These are phyloP conservation scores for Doris montereyensis DNA, from an alignment of 2,888 invertebrate species.

Conservation along the genomic window DNA sequence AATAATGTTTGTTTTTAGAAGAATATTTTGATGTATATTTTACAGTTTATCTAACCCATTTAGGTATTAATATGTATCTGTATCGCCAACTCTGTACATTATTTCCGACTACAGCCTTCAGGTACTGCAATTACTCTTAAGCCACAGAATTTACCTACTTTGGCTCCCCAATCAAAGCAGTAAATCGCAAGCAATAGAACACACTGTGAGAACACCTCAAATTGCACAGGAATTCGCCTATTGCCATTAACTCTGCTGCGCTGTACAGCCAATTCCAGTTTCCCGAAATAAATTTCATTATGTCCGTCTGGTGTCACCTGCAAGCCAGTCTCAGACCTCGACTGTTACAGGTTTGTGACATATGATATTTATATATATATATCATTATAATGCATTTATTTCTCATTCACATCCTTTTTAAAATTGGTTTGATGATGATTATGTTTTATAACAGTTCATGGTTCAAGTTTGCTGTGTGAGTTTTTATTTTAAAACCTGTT, in stretches of 20 bases:
- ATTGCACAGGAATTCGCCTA: conserved; percentile 15
- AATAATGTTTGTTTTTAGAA: too few relatives aligned
- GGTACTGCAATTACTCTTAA: conserved; percentile 45
- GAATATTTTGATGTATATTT: too few relatives aligned
- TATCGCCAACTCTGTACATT: too few relatives aligned
- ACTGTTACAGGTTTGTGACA: conserved; percentile 35
- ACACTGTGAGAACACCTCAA: conserved; percentile 23
- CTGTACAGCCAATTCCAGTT: conserved; percentile 68
- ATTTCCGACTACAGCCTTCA: conserved; percentile 42
- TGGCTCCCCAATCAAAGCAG: conserved; percentile 42
- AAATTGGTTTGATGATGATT: not conserved
- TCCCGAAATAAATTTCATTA: conserved; percentile 73
- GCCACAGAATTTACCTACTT: conserved; percentile 35
- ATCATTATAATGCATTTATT: not conserved
- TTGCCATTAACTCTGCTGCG: conserved; percentile 28
- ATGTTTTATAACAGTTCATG: too few relatives aligned
- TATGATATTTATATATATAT: too few relatives aligned
- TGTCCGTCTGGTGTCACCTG: conserved; percentile 72
- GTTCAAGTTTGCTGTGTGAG: too few relatives aligned
- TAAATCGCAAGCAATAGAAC: conserved; percentile 16
- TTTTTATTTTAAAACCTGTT: too few relatives aligned
- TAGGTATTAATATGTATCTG: too few relatives aligned
- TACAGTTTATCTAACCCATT: too few relatives aligned
- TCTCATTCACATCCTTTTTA: not conserved
- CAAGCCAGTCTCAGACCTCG: conserved; percentile 36